Base-by-base conservation (phyloP, 2,113 vertebrate species). In the Prinia subflava region DNA sequence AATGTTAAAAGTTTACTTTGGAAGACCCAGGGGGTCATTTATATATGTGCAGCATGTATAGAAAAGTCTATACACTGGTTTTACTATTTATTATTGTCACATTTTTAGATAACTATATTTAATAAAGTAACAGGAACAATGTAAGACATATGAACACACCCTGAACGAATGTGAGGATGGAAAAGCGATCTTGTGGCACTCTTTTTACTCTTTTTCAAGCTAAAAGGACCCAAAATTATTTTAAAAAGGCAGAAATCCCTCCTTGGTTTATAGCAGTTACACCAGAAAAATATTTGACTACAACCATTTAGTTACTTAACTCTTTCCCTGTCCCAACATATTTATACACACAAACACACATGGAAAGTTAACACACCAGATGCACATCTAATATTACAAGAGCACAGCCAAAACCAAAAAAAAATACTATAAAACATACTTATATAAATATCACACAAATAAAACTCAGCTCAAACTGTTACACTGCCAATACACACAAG, bases 1-100 rank as follows among this genome's bases (percentile, higher is more conserved):
- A 97, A 97, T 89, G 84, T 83, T 96, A 88, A 92, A 97, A 91
- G 79, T 87, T 96, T 95, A 76, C 47, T 97, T 95, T 94, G 87
- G 80, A 90, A 96, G 92, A 96, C 91, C 56, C 95, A 52, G 1
- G 13, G 80, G 76, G 64, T 97, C 77, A 95, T 91, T 98, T 94
- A 94, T 95, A 84, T 83, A 96, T 8, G 68, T 63, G 91, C 52
- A 90, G 24, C 47, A 83, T 80, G 55, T 92, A 95, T 79, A 88
- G 62, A 86, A 74, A 91, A 87, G 76, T 83, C 53, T 42, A 84
- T 33, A 74, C 19, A 53, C 18, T 73, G n/a, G 28, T 71, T 91
- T 89, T 89, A 68, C 50, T 91, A 69, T 33, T 80, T 47, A 39
- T 24, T 79, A 60, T 53, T 68, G 16, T 80, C 55, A 83, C 88